phyloP scores from a whole-genome alignment of 92 coral and sea anemone genomes.

The Palythoa grandiflora region DNA sequence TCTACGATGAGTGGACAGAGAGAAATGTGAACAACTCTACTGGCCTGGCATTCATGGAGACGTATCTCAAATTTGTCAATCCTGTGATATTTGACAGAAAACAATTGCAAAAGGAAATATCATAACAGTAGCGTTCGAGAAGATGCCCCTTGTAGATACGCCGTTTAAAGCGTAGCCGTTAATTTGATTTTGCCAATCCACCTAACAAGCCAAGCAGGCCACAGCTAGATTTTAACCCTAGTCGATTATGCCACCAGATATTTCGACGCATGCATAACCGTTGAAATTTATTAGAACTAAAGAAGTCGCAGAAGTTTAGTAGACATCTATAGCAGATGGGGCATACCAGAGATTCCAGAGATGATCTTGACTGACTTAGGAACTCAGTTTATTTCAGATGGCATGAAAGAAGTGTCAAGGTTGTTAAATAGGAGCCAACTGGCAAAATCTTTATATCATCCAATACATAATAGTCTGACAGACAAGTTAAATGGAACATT shows the following conservation, averaged over 20 bases:
- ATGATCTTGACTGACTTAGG: slow-evolving; percentile 60
- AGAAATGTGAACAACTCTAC: too few relatives aligned
- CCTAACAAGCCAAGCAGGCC: neutral
- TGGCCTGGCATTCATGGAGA: too few relatives aligned
- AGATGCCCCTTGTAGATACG: slow-evolving; percentile 41
- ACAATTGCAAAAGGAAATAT: slow-evolving; percentile 45
- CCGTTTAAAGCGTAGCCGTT: slow-evolving; percentile 64
- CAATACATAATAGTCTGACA: neutral
- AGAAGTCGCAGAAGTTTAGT: slow-evolving; percentile 12
- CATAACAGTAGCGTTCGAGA: slow-evolving; percentile 24
- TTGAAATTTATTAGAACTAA: slow-evolving; percentile 42
- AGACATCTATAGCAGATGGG: slow-evolving; percentile 55
- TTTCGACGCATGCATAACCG: slow-evolving; percentile 63
- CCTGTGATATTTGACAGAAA: slow-evolving; percentile 45
- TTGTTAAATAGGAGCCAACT: slow-evolving; percentile 22
- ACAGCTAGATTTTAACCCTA: slow-evolving; percentile 51
- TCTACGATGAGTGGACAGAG: too few relatives aligned
- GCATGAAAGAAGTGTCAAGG: slow-evolving; percentile 45
- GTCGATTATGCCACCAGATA: slow-evolving; percentile 59
- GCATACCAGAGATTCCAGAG: slow-evolving; percentile 52
- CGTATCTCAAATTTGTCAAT: too few relatives aligned
- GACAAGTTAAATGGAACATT: slow-evolving; percentile 13
- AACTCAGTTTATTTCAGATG: slow-evolving; percentile 52
- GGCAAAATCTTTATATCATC: slow-evolving; percentile 18
- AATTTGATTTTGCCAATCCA: slow-evolving; percentile 2